Percentiles rank a stretch among this genome's conserved stretches.
These are phyloP conservation scores for Seira sanloemensis DNA, from an alignment of 2,888 invertebrate species.

Conservation along the genomic window DNA sequence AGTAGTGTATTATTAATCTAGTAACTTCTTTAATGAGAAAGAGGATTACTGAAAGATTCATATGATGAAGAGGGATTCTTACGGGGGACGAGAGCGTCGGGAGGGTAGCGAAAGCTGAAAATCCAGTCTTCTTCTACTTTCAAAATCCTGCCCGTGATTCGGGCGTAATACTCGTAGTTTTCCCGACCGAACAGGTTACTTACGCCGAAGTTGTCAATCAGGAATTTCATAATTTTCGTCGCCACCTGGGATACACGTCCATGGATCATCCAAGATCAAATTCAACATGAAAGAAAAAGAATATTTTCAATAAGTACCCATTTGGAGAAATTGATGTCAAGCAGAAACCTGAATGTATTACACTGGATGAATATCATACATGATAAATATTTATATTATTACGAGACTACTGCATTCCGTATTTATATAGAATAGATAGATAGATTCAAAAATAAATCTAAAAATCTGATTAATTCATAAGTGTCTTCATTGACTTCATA, in stretches of 20 bases:
- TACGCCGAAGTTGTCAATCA: slow-evolving; percentile 97
- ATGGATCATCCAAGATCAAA: neutral
- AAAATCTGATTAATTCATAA: no score
- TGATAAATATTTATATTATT: no score
- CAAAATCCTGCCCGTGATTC: slow-evolving; percentile 93
- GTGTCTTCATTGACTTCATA: no score
- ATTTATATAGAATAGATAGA: no score
- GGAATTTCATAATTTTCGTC: slow-evolving; percentile 95
- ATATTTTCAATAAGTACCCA: no score
- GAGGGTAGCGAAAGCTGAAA: slow-evolving; percentile 93
- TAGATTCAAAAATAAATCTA: no score
- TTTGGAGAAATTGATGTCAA: no score
- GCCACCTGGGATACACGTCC: slow-evolving; percentile 93
- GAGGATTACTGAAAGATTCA: slow-evolving; percentile 37
- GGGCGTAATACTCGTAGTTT: slow-evolving; percentile 96
- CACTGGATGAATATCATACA: no score
- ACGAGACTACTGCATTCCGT: no score
- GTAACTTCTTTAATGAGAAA: slow-evolving; percentile 47
- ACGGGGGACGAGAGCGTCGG: slow-evolving; percentile 80
- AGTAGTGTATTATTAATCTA: neutral
- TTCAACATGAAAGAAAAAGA: neutral
- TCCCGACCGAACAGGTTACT: slow-evolving; percentile 95
- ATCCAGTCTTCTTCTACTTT: slow-evolving; percentile 97
- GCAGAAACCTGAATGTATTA: no score
- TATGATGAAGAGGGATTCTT: slow-evolving; percentile 76